phyloP scores from a whole-genome alignment of 1,140 invertebrate genomes.

The Archegozetes longisetosus region DNA sequence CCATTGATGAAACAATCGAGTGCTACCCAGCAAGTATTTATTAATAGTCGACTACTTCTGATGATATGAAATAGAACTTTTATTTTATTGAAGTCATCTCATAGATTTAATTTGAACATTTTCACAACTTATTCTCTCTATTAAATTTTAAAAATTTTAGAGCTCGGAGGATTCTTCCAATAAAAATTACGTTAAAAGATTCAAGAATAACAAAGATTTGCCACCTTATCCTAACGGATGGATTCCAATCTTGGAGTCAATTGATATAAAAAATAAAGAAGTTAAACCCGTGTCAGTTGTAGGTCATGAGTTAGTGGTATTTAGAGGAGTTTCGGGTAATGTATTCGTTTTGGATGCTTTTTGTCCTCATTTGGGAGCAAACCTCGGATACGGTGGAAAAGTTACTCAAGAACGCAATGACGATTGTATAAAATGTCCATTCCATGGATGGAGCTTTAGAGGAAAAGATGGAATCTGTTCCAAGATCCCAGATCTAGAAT shows the following conservation, averaged over 20 bases:
- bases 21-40: too few relatives aligned
- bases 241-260: slow-evolving; percentile 58
- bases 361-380: slow-evolving; percentile 75
- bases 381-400: slow-evolving; percentile 54
- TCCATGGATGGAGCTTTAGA: slow-evolving; percentile 66
- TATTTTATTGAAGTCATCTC: too few relatives aligned
- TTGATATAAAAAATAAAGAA: slow-evolving; percentile 39
- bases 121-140: too few relatives aligned
- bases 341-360: slow-evolving; percentile 60
- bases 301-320: slow-evolving; percentile 62
- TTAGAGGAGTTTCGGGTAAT: slow-evolving; percentile 39
- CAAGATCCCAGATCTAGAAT: slow-evolving; percentile 45
- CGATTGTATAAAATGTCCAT: slow-evolving; percentile 69
- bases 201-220: too few relatives aligned
- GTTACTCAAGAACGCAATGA: slow-evolving; percentile 37
- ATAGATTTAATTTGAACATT: too few relatives aligned
- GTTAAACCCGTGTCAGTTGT: slow-evolving; percentile 39
- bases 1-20: too few relatives aligned
- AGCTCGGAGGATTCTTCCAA: too few relatives aligned
- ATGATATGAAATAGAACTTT: too few relatives aligned
- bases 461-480: slow-evolving; percentile 50
- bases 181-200: too few relatives aligned
- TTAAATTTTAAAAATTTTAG: too few relatives aligned
- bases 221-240: slow-evolving; percentile 67
- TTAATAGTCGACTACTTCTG: too few relatives aligned